Evolutionary conservation across 2,888 invertebrate genomes (phyloP).

Genomic region (Ormia ochracea): DNA sequence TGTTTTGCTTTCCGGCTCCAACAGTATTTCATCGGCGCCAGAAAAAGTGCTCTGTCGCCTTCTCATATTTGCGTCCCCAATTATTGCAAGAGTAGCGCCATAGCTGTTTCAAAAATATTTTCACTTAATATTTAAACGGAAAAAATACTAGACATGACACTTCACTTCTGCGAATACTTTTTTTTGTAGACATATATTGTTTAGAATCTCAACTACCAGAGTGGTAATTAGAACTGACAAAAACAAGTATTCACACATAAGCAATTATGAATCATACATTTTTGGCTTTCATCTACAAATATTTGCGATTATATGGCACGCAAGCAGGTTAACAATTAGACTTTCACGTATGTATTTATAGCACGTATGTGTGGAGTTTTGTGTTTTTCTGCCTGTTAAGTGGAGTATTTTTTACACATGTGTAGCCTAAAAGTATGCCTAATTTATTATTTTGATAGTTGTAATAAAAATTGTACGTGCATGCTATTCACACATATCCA

Average conservation of each 20-base stretch:
- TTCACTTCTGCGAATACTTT: neutral
- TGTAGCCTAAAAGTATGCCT: slow-evolving; percentile 8
- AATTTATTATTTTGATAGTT: neutral
- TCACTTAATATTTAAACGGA: neutral
- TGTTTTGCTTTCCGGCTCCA: too few species aligned
- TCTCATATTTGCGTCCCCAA: too few species aligned
- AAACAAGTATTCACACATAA: neutral
- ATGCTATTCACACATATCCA: neutral
- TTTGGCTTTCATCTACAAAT: neutral
- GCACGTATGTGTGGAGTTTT: neutral
- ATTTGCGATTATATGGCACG: neutral
- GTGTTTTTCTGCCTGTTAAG: neutral
- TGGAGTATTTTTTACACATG: neutral
- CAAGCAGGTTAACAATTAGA: neutral
- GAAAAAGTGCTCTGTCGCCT: too few species aligned
- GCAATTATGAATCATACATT: neutral
- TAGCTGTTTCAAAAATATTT: neutral
- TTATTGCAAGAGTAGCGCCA: too few species aligned
- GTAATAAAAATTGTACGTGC: neutral
- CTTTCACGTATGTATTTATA: neutral
- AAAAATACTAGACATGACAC: neutral
- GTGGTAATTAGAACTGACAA: neutral
- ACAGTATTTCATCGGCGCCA: too few species aligned
- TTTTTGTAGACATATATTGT: neutral
- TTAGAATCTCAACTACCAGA: neutral